These are phyloP conservation scores for Habrosyne pyritoides DNA, from an alignment of 2,888 invertebrate genomes.

Conservation along the genomic window DNA sequence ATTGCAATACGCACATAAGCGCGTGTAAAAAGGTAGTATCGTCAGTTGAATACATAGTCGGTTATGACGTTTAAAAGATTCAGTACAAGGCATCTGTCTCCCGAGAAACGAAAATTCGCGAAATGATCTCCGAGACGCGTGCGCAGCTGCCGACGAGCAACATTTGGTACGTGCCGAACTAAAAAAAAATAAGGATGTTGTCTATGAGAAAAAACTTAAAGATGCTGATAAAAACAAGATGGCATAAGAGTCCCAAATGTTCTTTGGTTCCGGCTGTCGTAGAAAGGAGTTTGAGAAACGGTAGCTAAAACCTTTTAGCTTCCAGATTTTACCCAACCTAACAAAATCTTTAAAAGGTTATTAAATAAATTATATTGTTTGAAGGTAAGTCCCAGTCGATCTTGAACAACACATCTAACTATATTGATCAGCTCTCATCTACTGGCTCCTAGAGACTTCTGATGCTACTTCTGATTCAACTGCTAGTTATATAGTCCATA, in stretches of 20 bases:
- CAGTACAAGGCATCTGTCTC: slow-evolving; percentile 52
- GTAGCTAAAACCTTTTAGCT: not conserved
- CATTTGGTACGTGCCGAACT: slow-evolving; percentile 77
- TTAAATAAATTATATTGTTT: too few relatives aligned
- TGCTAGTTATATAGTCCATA: too few relatives aligned
- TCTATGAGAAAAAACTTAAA: slow-evolving; percentile 35
- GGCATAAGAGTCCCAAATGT: not conserved
- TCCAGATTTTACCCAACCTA: not conserved
- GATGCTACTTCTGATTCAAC: too few relatives aligned
- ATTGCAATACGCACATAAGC: slow-evolving; percentile 13
- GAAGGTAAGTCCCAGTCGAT: too few relatives aligned
- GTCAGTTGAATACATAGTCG: slow-evolving; percentile 14
- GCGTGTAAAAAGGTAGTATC: slow-evolving; percentile 25
- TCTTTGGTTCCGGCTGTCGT: not conserved
- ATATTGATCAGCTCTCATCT: too few relatives aligned
- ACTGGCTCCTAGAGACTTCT: too few relatives aligned
- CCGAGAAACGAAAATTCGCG: slow-evolving; percentile 69
- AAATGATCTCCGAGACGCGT: slow-evolving; percentile 56
- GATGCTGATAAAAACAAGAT: slow-evolving; percentile 11
- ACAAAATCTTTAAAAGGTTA: not conserved
- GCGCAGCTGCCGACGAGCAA: slow-evolving; percentile 65
- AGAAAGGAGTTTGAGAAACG: not conserved
- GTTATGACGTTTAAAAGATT: slow-evolving; percentile 40
- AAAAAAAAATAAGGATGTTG: slow-evolving; percentile 46
- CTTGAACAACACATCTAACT: too few relatives aligned